Base-by-base conservation (phyloP, 2,797 vertebrate species). In the Siniperca scherzeri region DNA sequence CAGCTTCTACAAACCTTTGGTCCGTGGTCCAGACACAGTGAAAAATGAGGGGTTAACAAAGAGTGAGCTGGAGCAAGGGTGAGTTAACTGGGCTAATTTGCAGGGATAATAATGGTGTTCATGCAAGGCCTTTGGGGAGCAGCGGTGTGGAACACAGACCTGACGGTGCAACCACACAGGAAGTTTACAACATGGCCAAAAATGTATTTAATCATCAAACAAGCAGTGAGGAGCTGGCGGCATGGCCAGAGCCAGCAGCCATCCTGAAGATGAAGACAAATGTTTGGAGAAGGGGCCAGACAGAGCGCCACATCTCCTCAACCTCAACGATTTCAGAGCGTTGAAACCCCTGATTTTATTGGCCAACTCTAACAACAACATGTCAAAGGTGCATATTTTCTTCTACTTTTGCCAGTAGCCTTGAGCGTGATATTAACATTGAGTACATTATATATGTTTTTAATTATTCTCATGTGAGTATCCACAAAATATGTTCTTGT, bases 21-120 rank as follows among this genome's bases (percentile, higher is more conserved):
- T 89, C 85, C 78, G 6, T 11, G 57, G 88, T 93, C 91, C 94
- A 95, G 93, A 93, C 92, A 87, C 17, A 68, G 91, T 92, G 91
- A 95, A 95, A 94, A 96, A 95, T 91, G 91, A 95, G 92, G 89
- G 94, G 94, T 95, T 95, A 95, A 92, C 92, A 90, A 90, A 93
- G 89, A 94, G 89, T 88, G 91, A 91, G 82, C 83, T 50, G 84
- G 88, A 90, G 91, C 89, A 92, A 93, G 80, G 86, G 77, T 77
- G 86, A 93, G 90, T 95, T 92, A 95, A 94, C 90, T 89, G 82
- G 91, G 86, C 93, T 94, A 94, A 96, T 96, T 96, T 95, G 87
- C 91, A 88, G 89, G 93, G 89, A 92, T 95, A 95, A 95, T 94
- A 93, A 93, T 90, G 88, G 90, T 82, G 92, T 93, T 94, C 91